These are phyloP conservation scores for Lymantria dispar DNA, from an alignment of 2,888 invertebrate species.

Conservation along the genomic window DNA sequence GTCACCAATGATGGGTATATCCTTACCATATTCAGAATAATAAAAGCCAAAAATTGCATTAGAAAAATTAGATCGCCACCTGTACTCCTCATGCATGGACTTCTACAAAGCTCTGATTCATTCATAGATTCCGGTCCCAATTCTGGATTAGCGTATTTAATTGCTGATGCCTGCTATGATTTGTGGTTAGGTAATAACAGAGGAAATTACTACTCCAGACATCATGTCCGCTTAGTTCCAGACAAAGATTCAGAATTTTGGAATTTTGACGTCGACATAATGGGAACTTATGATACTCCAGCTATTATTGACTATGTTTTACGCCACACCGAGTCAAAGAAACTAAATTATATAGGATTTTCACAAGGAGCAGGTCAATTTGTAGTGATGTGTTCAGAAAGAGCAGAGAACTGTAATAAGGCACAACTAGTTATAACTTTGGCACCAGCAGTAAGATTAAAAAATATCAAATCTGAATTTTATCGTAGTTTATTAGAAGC, in stretches of 20 bases:
- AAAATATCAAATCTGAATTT: conserved; percentile 77
- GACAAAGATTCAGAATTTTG: conserved; percentile 39
- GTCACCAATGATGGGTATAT: conserved; percentile 61
- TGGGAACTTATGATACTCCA: conserved; percentile 86
- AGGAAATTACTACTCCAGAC: conserved; percentile 73
- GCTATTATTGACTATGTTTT: conserved; percentile 71
- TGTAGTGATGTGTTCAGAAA: conserved; percentile 85
- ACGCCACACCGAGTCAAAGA: conserved; percentile 39
- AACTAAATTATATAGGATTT: conserved; percentile 44
- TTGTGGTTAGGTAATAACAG: conserved; percentile 54
- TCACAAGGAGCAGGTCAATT: conserved; percentile 40
- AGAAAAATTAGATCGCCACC: conserved; percentile 37
- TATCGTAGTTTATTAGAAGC: conserved; percentile 30
- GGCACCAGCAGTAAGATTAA: conserved; percentile 83
- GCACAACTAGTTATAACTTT: conserved; percentile 82
- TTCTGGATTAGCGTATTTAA: conserved; percentile 41
- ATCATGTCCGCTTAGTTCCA: conserved; percentile 66
- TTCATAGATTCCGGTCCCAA: conserved; percentile 59
- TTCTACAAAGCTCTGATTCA: conserved; percentile 56
- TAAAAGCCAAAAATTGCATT: conserved; percentile 38
- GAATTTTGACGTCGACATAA: conserved; percentile 69
- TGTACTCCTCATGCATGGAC: conserved; percentile 61
- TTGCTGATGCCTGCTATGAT: conserved; percentile 36
- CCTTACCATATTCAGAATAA: conserved; percentile 51
- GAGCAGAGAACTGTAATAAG: conserved; percentile 86